A percentile compares a stretch with the other conserved stretches of the same genome.
These are phyloP conservation scores for Halichoeres trimaculatus DNA, from an alignment of 2,113 vertebrate genomes.

Conservation along the genomic window DNA sequence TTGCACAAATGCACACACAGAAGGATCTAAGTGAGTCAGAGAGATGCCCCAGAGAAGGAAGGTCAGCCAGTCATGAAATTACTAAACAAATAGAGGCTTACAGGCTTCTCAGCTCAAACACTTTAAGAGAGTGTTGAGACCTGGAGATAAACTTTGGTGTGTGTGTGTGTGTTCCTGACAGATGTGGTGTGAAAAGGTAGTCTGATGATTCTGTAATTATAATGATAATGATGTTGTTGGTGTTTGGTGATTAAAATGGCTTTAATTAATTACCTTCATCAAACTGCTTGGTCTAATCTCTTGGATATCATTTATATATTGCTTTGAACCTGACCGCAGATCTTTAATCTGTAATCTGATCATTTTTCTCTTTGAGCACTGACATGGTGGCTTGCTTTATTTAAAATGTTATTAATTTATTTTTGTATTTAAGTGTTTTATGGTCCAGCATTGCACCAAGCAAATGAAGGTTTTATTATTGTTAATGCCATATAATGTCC, in stretches of 20 bases:
- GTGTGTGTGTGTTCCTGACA: constrained; percentile 9
- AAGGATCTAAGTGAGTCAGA: constrained; percentile 38
- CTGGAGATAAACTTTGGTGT: constrained; percentile 24
- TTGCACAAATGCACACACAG: constrained; percentile 39
- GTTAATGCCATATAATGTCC: not conserved
- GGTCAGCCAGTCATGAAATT: constrained; percentile 74
- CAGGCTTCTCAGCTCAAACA: constrained; percentile 46
- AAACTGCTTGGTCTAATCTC: not conserved
- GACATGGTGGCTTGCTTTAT: not conserved
- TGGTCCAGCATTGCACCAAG: too few relatives aligned
- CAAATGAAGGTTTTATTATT: too few relatives aligned
- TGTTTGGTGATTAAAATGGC: constrained; percentile 7
- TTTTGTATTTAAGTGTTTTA: too few relatives aligned
- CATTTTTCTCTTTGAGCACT: too few relatives aligned
- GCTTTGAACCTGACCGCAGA: not conserved
- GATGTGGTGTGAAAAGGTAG: not conserved
- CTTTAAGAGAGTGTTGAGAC: constrained; percentile 29
- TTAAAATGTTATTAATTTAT: too few relatives aligned
- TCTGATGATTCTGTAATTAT: not conserved
- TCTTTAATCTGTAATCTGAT: not conserved
- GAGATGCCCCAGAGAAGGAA: constrained; percentile 59
- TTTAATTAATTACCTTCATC: constrained; percentile 6
- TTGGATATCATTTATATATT: not conserved
- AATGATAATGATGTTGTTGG: not conserved
- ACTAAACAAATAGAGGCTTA: constrained; percentile 68